Base-by-base conservation (phyloP, 2,888 invertebrate species). In the Cepaea hortensis region DNA sequence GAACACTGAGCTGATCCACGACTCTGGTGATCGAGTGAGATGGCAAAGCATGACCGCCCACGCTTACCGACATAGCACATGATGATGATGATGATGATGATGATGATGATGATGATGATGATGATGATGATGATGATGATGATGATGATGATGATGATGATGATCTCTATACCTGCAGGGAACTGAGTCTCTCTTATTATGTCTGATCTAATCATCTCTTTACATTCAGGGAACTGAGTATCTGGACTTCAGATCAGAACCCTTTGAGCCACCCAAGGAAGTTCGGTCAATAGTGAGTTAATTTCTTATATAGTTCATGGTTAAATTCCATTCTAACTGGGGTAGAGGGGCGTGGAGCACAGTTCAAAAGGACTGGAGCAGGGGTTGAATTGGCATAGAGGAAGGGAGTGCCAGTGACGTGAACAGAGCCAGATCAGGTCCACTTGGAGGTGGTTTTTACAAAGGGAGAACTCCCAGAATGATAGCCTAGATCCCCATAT, bases 161-260 rank as follows among this genome's bases (percentile, higher is more conserved):
- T 35, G 0, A 76, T n/a, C 35, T 65, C 13, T 18, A 9, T n/a
- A 18, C 7, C 20, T 35, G 3, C 50, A 85, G 85, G 85, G 85
- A 7, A 9, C 35, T 15, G 85, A 85, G 20, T 85, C 18, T 20
- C 79, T 85, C 35, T 35, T 35, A 35, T 35, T 35, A 35, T 35
- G 35, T 35, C 35, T 35, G 35, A 35, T 35, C 35, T 35, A 35
- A 35, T 35, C 35, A 35, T 35, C 35, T 65, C 13, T 18, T 0
- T n/a, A 18, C 7, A 48, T 35, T 0, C 50, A 85, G 85, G 85
- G 85, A 7, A 9, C 35, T 15, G 85, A 85, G 20, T 85, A 18
- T 20, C 79, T 85, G 35, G 85, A 85, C 79, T 85, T 79, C 55
- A 48, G 46, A 5, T 46, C 77, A n/a, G 79, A 55, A 7, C 77